Percentiles rank a stretch among this genome's conserved stretches.
Conservation (phyloP, 2,797 vertebrate species). For the Botia kubotai region DNA sequence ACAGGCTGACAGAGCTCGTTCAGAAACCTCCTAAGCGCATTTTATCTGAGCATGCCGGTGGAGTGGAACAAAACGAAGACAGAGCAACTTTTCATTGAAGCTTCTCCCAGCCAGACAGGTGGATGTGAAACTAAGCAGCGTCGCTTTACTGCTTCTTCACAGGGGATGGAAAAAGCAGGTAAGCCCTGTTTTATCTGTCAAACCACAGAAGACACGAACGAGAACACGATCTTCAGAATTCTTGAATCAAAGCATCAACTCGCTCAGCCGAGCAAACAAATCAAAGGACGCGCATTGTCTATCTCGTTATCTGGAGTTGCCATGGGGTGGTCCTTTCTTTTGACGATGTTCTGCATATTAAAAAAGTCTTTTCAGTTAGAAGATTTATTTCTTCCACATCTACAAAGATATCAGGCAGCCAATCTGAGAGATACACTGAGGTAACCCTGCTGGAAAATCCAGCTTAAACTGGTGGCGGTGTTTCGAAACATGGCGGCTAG, state of each 20-base stretch:
- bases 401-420: constrained; percentile 2
- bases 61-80: constrained; percentile 15
- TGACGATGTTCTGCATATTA: constrained; percentile 35
- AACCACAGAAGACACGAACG: constrained; percentile 39
- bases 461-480: background rate
- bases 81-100: constrained; percentile 36
- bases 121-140: constrained; percentile 36
- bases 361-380: background rate
- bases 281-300: constrained; percentile 47
- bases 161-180: constrained; percentile 21
- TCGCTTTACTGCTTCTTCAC: constrained; percentile 30
- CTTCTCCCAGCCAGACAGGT: constrained; percentile 27
- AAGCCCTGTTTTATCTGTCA: constrained; percentile 44
- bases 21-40: background rate
- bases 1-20: constrained; percentile 15
- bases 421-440: constrained; percentile 9
- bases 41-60: constrained; percentile 32
- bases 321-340: constrained; percentile 41
- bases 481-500: background rate
- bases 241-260: constrained; percentile 47
- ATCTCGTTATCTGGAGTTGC: constrained; percentile 48
- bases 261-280: constrained; percentile 37
- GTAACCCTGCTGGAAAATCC: background rate
- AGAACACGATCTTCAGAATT: constrained; percentile 39
- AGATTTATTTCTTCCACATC: background rate